These are phyloP conservation scores for Tachina lurida DNA, from an alignment of 2,888 invertebrate species.

Conservation along the genomic window DNA sequence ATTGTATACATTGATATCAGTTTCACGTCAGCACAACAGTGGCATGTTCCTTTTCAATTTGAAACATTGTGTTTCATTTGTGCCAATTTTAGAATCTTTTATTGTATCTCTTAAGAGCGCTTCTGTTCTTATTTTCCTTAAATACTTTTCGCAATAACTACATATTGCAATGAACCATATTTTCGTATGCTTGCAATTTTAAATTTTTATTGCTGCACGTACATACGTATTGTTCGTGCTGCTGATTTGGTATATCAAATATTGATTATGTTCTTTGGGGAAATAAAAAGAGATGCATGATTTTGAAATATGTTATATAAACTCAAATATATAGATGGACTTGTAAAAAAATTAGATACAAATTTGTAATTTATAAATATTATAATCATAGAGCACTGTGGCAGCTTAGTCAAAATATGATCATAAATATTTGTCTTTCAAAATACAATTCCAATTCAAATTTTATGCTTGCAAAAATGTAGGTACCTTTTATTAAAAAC, in stretches of 20 bases:
- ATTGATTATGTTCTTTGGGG: constrained; percentile 13
- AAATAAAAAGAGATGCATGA: too few species aligned
- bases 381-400: too few species aligned
- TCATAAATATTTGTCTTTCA: too few species aligned
- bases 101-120: not conserved
- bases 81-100: not conserved
- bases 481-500: too few species aligned
- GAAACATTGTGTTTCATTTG: not conserved
- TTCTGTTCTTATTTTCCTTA: constrained; percentile 8
- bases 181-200: constrained; percentile 27
- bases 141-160: not conserved
- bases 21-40: not conserved
- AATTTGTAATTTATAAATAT: too few species aligned
- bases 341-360: too few species aligned
- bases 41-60: not conserved
- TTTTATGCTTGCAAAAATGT: too few species aligned
- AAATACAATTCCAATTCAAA: too few species aligned
- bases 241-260: constrained; percentile 40
- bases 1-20: not conserved
- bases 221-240: constrained; percentile 11
- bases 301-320: too few species aligned
- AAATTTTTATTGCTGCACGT: constrained; percentile 31
- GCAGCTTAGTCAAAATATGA: too few species aligned
- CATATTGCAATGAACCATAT: constrained; percentile 4
- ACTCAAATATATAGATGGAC: too few species aligned